These are phyloP conservation scores for Cryptotermes secundus DNA, from an alignment of 1,140 invertebrate species.

Conservation along the genomic window DNA sequence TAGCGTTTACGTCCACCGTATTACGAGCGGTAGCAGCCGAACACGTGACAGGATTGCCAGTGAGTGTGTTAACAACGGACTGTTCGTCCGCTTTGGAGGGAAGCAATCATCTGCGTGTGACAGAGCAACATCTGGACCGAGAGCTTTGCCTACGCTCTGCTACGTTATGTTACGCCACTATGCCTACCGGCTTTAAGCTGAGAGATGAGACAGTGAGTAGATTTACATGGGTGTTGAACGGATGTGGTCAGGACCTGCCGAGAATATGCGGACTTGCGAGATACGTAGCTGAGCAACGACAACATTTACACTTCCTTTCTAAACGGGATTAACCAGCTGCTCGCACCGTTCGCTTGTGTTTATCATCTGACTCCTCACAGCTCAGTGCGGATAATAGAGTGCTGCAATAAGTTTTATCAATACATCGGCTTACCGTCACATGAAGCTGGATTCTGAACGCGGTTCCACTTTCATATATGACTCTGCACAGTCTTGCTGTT, in stretches of 20 bases:
- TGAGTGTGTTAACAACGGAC: too few species aligned
- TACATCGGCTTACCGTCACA: background rate
- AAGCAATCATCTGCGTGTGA: too few species aligned
- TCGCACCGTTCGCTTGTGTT: background rate
- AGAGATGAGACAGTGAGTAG: background rate
- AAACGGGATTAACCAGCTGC: background rate
- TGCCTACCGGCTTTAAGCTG: background rate
- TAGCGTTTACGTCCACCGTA: too few species aligned
- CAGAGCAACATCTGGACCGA: too few species aligned
- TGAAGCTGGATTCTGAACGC: background rate
- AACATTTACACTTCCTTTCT: constrained; percentile 13
- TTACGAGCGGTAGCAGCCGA: too few species aligned
- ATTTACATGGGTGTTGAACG: background rate
- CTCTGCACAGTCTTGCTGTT: too few species aligned
- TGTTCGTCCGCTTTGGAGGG: too few species aligned
- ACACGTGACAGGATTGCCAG: too few species aligned
- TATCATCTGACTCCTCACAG: background rate
- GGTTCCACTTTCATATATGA: background rate
- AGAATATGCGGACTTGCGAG: background rate
- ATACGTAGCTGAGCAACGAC: background rate
- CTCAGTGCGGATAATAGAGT: background rate
- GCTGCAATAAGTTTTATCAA: background rate
- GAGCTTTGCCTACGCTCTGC: too few species aligned
- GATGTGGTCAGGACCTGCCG: background rate
- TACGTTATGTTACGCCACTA: background rate